Evolutionary conservation across 2,113 vertebrate genomes (phyloP).

Genomic region (Pipa parva): DNA sequence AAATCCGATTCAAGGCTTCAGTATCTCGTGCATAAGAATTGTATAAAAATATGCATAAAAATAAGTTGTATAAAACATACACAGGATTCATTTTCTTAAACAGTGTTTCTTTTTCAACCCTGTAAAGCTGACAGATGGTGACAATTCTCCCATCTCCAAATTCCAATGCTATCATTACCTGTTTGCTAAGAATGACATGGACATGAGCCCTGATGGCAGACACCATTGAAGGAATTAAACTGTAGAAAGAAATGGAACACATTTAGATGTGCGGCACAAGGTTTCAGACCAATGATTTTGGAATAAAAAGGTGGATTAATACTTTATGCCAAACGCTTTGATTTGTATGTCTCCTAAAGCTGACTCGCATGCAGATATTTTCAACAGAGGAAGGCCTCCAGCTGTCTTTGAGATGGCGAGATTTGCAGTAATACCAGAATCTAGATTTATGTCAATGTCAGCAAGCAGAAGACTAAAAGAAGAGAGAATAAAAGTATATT

Average conservation of each 20-base stretch:
- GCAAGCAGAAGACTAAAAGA: constrained; percentile 13
- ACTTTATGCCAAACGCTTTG: constrained; percentile 11
- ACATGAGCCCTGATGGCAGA: neutral
- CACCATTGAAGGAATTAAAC: neutral
- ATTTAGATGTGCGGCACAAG: no score
- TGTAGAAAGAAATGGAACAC: neutral
- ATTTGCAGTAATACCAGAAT: constrained; percentile 14
- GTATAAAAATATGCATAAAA: no score
- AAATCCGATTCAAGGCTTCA: no score
- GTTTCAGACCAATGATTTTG: no score
- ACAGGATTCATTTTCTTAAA: no score
- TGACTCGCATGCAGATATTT: constrained; percentile 33
- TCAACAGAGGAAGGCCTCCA: constrained; percentile 42
- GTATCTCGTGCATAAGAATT: no score
- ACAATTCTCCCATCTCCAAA: no score
- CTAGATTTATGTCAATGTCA: constrained; percentile 41
- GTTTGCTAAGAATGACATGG: neutral
- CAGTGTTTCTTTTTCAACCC: no score
- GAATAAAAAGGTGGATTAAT: neutral
- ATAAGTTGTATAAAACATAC: no score
- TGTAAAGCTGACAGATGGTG: no score
- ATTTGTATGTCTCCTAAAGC: neutral
- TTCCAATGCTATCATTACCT: neutral
- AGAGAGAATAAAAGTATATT: no score
- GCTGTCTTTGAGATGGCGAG: neutral